Base-by-base conservation (phyloP, 2,113 vertebrate genomes). In the Grammomys surdaster region DNA sequence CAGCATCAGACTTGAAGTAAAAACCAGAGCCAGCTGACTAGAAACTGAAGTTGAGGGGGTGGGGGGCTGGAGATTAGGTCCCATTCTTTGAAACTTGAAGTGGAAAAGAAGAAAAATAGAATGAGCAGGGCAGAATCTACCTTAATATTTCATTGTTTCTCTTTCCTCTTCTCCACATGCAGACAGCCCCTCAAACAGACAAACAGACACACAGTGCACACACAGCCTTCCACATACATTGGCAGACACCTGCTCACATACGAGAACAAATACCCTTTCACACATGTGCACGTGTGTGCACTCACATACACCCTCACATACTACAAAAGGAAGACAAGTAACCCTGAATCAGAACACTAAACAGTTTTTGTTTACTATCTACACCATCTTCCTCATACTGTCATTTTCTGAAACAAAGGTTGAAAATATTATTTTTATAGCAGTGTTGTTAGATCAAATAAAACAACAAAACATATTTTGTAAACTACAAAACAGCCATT, bases 401-500 rank as follows among this genome's bases (percentile, higher is more conserved):
- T 67, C 48, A 75, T 56, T 54, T 91, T 90, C 63, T 54, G 7
- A 69, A 84, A 92, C 48, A 36, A 80, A 60, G 1, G 6, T 43
- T 89, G 14, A 72, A 19, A 73, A 56, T 56, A 36, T 72, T 76
- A 40, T 89, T 93, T 88, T 90, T 20, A 80, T 26, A 56, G 12
- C 14, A 22, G 8, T 73, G 43, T 26, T 75, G 9, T 78, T 46
- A 19, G 60, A 43, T 65, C 54, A 89, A 86, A 81, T 58, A 93
- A 93, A 88, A 88, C 40, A 87, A 81, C 31, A 13, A 90, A 91
- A 3, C 33, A 8, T 48, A 95, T 56, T 20, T 51, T 78, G 19
- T 76, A 89, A 96, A 67, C 31, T 28, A 88, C 19, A 8, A 94
- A 91, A 24, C 26, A 93, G 46, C 63, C n/a, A 43, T 77, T 91